phyloP scores from a whole-genome alignment of 2,888 invertebrate genomes.

The Limnephilus auricula region DNA sequence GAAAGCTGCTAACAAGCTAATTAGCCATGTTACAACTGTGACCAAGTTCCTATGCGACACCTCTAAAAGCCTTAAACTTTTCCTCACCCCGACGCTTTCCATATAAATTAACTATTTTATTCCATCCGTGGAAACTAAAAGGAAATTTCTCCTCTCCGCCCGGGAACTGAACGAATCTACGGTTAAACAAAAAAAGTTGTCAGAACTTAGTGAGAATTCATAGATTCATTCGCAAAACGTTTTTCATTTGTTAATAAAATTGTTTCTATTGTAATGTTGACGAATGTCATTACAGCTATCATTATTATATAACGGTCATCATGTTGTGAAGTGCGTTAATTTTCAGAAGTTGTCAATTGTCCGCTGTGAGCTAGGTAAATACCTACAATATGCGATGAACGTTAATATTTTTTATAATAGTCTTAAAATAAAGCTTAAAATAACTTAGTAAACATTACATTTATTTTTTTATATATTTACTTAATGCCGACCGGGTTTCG shows the following conservation, averaged over 20 bases:
- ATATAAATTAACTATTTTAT: conserved; percentile 62
- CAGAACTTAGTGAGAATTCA: not conserved
- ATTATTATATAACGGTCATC: too few relatives aligned
- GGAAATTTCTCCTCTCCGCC: conserved; percentile 24
- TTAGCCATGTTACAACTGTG: conserved; percentile 55
- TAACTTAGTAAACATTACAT: too few relatives aligned
- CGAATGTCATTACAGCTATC: not conserved
- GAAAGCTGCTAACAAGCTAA: conserved; percentile 58
- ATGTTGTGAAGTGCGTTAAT: too few relatives aligned
- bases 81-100: conserved; percentile 52
- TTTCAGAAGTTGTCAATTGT: too few relatives aligned
- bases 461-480: too few relatives aligned
- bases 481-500: too few relatives aligned
- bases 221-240: not conserved
- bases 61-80: conserved; percentile 52
- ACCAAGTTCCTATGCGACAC: conserved; percentile 54
- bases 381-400: too few relatives aligned
- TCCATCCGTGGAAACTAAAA: conserved; percentile 44
- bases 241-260: not conserved
- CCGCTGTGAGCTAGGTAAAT: too few relatives aligned
- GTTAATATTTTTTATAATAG: too few relatives aligned
- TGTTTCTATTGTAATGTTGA: not conserved
- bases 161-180: not conserved
- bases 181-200: conserved; percentile 12
- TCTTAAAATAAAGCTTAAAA: too few relatives aligned